These are phyloP conservation scores for Formica exsecta DNA, from an alignment of 1,140 invertebrate species.

Conservation along the genomic window DNA sequence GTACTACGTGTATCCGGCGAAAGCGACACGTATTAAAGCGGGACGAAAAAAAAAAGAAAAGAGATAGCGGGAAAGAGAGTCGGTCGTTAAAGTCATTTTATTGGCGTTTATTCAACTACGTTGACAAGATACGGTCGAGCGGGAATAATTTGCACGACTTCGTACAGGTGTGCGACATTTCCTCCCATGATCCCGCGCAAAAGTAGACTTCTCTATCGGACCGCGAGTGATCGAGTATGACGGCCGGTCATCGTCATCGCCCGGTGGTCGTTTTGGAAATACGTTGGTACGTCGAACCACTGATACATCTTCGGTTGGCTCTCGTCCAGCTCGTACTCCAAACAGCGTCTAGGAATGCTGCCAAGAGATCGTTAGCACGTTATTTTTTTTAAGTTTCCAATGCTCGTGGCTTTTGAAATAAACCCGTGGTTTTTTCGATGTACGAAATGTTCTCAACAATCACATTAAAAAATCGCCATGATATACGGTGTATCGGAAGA, in stretches of 20 bases:
- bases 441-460: background rate
- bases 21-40: background rate
- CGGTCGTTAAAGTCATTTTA: constrained; percentile 34
- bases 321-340: constrained; percentile 87
- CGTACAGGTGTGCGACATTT: constrained; percentile 14
- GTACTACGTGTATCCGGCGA: background rate
- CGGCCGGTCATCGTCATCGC: background rate
- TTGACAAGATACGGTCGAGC: constrained; percentile 9
- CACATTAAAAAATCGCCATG: background rate
- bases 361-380: constrained; percentile 57
- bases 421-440: background rate
- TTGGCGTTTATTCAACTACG: constrained; percentile 43
- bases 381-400: constrained; percentile 44
- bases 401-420: background rate
- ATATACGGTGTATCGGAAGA: no score
- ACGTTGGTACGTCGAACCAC: constrained; percentile 88
- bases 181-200: constrained; percentile 1
- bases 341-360: constrained; percentile 83
- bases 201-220: constrained; percentile 32
- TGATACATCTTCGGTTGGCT: constrained; percentile 86
- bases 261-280: constrained; percentile 49
- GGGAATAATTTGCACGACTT: constrained; percentile 14
- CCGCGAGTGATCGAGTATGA: constrained; percentile 43
- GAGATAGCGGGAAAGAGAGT: background rate
- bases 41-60: background rate